A percentile compares a stretch with the other conserved stretches of the same genome.
Evolutionary conservation across 2,797 vertebrate species (phyloP).

Genomic region (Lithobates sylvaticus): DNA sequence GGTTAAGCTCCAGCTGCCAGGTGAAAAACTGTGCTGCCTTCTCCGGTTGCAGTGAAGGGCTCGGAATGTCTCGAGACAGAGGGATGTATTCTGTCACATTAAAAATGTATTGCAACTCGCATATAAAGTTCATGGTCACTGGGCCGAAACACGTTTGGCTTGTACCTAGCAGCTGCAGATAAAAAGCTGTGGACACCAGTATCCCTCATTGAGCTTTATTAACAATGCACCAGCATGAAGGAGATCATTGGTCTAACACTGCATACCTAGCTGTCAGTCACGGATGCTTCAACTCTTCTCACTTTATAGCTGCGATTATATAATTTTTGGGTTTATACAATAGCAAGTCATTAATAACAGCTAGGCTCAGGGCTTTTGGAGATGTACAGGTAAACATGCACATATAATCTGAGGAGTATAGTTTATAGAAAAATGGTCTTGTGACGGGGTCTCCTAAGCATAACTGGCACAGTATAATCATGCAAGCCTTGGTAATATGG

Average conservation of each 20-base stretch:
- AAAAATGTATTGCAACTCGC: slow-evolving; percentile 17
- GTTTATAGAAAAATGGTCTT: no score
- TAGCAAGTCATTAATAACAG: no score
- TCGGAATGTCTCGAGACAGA: background rate
- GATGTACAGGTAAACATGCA: no score
- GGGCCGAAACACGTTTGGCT: background rate
- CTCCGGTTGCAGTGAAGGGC: background rate
- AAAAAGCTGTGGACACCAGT: background rate
- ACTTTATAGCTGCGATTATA: no score
- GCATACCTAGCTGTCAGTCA: background rate
- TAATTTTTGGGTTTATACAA: no score
- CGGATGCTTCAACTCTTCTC: no score
- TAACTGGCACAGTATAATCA: no score
- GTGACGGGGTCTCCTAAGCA: no score
- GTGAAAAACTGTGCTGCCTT: background rate
- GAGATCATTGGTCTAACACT: background rate
- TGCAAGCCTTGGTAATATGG: no score
- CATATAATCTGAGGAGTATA: no score
- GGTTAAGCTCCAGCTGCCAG: background rate
- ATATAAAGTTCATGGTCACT: background rate
- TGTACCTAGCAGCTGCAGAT: background rate
- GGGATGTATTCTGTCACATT: background rate
- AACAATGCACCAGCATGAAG: background rate
- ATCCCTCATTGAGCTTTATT: background rate
- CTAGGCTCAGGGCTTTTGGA: no score